Evolutionary conservation across 1,140 invertebrate genomes (phyloP).

Genomic region (Drosophila chauvacae): DNA sequence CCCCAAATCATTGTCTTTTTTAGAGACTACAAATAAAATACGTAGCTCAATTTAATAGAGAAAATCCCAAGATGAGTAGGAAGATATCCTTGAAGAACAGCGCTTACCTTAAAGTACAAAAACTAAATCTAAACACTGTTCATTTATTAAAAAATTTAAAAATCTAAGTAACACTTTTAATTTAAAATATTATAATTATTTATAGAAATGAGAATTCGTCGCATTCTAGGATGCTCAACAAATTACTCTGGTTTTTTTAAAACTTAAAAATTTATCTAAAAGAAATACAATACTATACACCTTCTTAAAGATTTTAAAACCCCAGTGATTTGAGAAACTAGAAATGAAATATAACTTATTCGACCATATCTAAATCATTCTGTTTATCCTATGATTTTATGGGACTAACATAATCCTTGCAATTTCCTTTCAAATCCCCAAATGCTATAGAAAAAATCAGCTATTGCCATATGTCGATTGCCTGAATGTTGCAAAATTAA

Average conservation of each 20-base stretch:
- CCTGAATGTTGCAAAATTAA: conserved; percentile 6
- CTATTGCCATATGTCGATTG: neutral
- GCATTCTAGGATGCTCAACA: neutral
- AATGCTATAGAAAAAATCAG: neutral
- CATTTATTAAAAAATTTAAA: no score
- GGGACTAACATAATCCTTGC: neutral
- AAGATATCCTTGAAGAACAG: neutral
- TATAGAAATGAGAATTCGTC: no score
- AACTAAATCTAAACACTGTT: neutral
- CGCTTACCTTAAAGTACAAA: neutral
- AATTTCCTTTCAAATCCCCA: neutral
- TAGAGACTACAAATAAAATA: no score
- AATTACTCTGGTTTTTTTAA: no score
- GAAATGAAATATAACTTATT: neutral
- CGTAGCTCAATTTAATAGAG: neutral
- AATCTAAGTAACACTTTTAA: neutral
- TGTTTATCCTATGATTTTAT: neutral
- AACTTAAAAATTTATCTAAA: no score
- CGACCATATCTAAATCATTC: neutral
- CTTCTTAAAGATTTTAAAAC: no score
- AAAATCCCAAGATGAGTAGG: neutral
- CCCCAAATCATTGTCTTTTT: neutral
- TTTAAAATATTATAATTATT: neutral
- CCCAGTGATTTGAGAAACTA: no score
- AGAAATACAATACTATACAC: no score